Conservation (phyloP, 2,113 vertebrate species). For the Zosterops pallidus region DNA sequence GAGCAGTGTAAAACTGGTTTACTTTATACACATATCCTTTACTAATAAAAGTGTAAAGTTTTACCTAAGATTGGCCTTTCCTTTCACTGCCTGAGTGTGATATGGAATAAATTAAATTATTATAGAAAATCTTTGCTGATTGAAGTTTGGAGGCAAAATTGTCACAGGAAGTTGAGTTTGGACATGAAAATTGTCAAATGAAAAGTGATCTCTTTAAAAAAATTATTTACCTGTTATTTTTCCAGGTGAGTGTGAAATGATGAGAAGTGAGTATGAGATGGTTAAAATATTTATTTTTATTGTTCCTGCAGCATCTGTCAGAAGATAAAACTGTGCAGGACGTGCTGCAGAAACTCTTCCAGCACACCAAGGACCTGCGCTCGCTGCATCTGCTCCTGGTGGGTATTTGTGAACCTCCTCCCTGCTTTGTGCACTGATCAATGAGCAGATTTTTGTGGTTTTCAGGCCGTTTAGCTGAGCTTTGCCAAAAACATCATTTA, state of each 20-base stretch:
- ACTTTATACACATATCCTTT: background rate
- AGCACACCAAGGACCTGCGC: constrained; percentile 83
- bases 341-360: constrained; percentile 82
- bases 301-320: constrained; percentile 75
- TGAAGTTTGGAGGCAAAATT: background rate
- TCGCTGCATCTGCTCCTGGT: constrained; percentile 88
- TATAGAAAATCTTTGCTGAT: background rate
- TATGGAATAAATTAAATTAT: background rate
- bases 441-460: rapidly evolving
- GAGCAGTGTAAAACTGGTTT: background rate
- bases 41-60: background rate
- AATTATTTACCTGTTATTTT: background rate
- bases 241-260: background rate
- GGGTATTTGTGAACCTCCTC: background rate
- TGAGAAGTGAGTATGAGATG: background rate
- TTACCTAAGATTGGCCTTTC: background rate
- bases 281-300: background rate
- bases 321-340: constrained; percentile 80
- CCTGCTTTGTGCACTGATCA: rapidly evolving
- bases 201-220: background rate
- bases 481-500: background rate
- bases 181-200: rapidly evolving
- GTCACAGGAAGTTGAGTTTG: background rate
- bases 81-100: background rate
- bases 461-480: background rate